Evolutionary conservation across 2,113 vertebrate species (phyloP), one percentile per base, ranked within the genome.

Genomic region (Proterorhinus semilunaris): DNA sequence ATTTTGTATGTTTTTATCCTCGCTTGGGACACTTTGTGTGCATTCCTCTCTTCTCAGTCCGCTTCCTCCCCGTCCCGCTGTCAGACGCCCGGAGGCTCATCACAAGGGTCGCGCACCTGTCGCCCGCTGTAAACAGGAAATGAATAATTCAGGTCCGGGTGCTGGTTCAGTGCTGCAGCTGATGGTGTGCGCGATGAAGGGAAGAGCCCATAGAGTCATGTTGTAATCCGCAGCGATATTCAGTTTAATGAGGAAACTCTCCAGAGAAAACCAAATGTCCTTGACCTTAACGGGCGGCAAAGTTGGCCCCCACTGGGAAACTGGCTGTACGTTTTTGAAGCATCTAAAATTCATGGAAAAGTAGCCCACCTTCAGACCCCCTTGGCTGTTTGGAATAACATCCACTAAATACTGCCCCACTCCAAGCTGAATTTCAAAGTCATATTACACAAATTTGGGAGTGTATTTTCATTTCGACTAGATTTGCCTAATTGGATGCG

Each of bases 111-210:
- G 72, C 70, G 69, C 84, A 87, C 86, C 86, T 87, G 88, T 87
- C 86, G 76, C 82, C 79, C 48, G 81, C 85, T 75, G 84, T 89
- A 91, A 91, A 90, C 89, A 87, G 75, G 63, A 83, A 83, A 90
- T 91, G 76, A 90, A 90, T 90, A 85, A 90, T 90, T 88, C 88
- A 91, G 17, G 44, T 74, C 71, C 43, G 5, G 27, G 75, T 46
- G 53, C 71, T 69, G 80, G 70, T 76, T 77, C 82, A 82, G 77
- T 70, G 87, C 72, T 87, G 71, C 88, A 88, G 83, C 85, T 87
- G 87, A 91, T 67, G 83, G 70, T 79, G 68, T 70, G 70, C 0
- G 54, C 82, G 87, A 78, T 45, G 83, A n/a, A 81, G 76, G 68
- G 47, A 64, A 80, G 83, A 85, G 79, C 86, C 77, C 51, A 63